Percentiles rank a stretch among this genome's conserved stretches.
These are phyloP conservation scores for Meloidogyne chitwoodi DNA, from an alignment of 1,140 invertebrate genomes.

Conservation along the genomic window DNA sequence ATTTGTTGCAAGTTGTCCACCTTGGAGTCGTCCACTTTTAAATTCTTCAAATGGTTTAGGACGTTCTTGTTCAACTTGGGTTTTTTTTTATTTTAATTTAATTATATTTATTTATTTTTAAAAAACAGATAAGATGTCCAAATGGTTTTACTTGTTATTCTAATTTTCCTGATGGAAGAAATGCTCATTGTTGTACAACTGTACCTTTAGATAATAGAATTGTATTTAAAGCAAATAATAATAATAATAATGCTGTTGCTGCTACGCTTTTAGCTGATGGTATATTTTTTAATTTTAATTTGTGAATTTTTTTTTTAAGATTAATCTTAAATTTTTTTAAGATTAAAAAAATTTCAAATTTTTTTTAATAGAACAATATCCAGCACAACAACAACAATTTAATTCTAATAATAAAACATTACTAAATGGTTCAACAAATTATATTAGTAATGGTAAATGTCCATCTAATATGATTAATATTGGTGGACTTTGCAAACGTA, in stretches of 20 bases:
- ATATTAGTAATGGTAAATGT: slow-evolving; percentile 17
- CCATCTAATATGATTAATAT: slow-evolving; percentile 48
- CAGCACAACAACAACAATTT: background rate
- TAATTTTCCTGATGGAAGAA: slow-evolving; percentile 44
- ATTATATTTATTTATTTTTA: too few relatives aligned
- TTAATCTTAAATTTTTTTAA: too few relatives aligned
- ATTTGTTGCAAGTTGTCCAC: slow-evolving; percentile 41
- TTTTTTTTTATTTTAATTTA: too few relatives aligned
- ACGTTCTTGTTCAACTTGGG: slow-evolving; percentile 45
- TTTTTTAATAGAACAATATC: background rate
- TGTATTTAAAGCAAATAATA: slow-evolving; percentile 35
- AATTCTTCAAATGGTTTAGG: slow-evolving; percentile 31
- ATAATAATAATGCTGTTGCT: too few relatives aligned
- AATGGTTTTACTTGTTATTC: slow-evolving; percentile 48
- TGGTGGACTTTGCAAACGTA: slow-evolving; percentile 50
- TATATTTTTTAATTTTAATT: background rate
- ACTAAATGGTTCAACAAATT: background rate
- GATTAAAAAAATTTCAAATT: too few relatives aligned
- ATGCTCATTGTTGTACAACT: slow-evolving; percentile 46
- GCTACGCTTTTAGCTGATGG: slow-evolving; percentile 4
- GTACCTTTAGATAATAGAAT: slow-evolving; percentile 44
- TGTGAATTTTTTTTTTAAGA: too few relatives aligned
- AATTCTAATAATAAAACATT: background rate
- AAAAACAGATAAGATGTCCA: slow-evolving; percentile 39
- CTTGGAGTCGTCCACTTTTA: slow-evolving; percentile 39